A percentile compares a stretch with the other conserved stretches of the same genome.
Evolutionary conservation across 2,797 vertebrate species (phyloP).

Genomic region (Synanceia verrucosa): DNA sequence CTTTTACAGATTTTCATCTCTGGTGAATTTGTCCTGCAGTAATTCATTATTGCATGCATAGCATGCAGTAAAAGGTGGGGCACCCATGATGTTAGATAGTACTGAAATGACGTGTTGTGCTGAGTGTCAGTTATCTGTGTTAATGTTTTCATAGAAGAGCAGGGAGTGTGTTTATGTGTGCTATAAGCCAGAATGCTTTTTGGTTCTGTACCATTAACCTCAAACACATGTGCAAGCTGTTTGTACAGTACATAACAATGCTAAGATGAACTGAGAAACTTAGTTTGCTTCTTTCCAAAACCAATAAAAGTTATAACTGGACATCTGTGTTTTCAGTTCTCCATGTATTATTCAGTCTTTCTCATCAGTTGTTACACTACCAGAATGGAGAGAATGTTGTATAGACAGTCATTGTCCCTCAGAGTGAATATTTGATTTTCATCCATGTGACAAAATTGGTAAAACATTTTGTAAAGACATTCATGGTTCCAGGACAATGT

Average conservation of each 20-base stretch:
- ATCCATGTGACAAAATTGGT: neutral
- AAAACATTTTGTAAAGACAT: neutral
- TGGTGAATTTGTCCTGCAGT: conserved; percentile 48
- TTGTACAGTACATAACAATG: conserved; percentile 79
- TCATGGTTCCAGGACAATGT: neutral
- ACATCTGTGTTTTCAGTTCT: conserved; percentile 25
- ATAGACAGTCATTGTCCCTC: neutral
- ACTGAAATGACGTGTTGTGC: conserved; percentile 70
- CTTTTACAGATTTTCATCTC: conserved; percentile 38
- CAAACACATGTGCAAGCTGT: conserved; percentile 80
- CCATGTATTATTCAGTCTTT: neutral
- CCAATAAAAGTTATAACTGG: conserved; percentile 85
- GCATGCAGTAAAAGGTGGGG: conserved; percentile 55
- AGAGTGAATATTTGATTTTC: neutral
- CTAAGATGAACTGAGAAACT: conserved; percentile 78
- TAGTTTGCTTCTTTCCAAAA: conserved; percentile 86
- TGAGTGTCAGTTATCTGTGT: conserved; percentile 55
- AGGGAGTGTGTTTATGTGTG: conserved; percentile 68
- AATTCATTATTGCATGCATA: conserved; percentile 52
- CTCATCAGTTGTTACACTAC: no score
- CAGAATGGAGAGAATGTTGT: no score
- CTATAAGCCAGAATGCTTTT: conserved; percentile 72
- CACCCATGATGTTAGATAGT: conserved; percentile 46
- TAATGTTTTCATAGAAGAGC: conserved; percentile 63
- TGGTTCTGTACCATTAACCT: conserved; percentile 77